Percentiles rank a stretch among this genome's conserved stretches.
phyloP scores from a whole-genome alignment of 2,113 vertebrate genomes.

The Pituophis catenifer region DNA sequence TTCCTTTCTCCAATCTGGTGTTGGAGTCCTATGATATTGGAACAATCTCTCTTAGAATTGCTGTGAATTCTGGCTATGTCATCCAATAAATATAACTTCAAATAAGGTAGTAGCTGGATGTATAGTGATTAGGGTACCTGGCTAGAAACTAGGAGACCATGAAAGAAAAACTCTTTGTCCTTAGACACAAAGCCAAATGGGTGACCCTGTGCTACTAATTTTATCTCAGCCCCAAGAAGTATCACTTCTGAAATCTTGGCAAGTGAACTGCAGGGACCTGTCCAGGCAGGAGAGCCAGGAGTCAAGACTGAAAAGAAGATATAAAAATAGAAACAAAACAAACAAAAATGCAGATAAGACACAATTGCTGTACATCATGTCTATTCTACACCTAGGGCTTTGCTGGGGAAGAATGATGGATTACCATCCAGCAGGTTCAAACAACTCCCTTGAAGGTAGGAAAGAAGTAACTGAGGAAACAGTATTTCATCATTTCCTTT shows the following conservation, averaged over 20 bases:
- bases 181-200: neutral
- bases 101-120: neutral
- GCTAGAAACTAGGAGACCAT: neutral
- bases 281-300: neutral
- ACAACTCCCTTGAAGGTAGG: neutral
- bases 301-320: neutral
- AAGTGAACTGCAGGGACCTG: neutral
- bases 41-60: neutral
- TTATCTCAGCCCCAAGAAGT: neutral
- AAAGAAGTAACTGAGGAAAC: neutral
- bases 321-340: neutral
- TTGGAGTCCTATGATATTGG: neutral
- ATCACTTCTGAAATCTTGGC: neutral
- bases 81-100: neutral
- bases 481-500: neutral
- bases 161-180: neutral
- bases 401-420: neutral
- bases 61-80: neutral
- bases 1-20: neutral
- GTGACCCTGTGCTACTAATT: neutral
- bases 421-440: neutral
- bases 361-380: neutral
- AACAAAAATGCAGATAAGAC: neutral
- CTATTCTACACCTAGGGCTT: neutral
- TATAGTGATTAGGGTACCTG: neutral